A percentile compares a stretch with the other conserved stretches of the same genome.
phyloP scores from a whole-genome alignment of 2,113 vertebrate species.

The Hemibagrus wyckioides region DNA sequence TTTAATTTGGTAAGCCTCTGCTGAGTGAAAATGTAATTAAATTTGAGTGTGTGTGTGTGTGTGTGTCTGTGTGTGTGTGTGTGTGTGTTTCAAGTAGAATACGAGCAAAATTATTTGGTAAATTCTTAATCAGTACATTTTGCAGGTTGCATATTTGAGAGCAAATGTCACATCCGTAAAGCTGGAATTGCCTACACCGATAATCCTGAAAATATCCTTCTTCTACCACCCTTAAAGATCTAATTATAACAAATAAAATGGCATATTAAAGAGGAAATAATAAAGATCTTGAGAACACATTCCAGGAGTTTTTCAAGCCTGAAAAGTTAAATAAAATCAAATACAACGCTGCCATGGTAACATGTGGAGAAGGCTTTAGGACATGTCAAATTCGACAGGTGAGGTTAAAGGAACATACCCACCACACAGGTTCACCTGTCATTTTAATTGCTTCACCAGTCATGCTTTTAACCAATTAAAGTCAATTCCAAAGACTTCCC shows the following conservation, averaged over 20 bases:
- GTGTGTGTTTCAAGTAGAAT: neutral
- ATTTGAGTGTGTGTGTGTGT: neutral
- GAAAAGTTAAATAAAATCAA: constrained; percentile 50
- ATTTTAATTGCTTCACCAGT: constrained; percentile 61
- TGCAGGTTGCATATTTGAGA: constrained; percentile 10
- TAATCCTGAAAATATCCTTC: constrained; percentile 12
- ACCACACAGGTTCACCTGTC: constrained; percentile 58
- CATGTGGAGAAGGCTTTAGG: constrained; percentile 36
- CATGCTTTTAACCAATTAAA: constrained; percentile 59
- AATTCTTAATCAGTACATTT: constrained; percentile 34
- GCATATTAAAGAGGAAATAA: neutral
- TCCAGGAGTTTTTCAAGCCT: constrained; percentile 16
- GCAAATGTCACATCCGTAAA: constrained; percentile 21
- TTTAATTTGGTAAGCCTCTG: constrained; percentile 25
- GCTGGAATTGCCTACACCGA: neutral
- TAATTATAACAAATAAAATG: neutral
- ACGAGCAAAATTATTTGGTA: neutral
- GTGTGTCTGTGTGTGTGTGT: constrained; percentile 2
- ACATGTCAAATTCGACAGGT: constrained; percentile 54
- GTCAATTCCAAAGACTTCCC: constrained; percentile 14
- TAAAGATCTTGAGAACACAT: neutral
- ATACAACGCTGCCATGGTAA: constrained; percentile 51
- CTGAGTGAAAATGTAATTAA: constrained; percentile 10
- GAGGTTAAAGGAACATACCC: constrained; percentile 58
- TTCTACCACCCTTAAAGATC: constrained; percentile 2